These are phyloP conservation scores for Oscheius sp. DNA, from an alignment of 2,888 invertebrate genomes.

Conservation along the genomic window DNA sequence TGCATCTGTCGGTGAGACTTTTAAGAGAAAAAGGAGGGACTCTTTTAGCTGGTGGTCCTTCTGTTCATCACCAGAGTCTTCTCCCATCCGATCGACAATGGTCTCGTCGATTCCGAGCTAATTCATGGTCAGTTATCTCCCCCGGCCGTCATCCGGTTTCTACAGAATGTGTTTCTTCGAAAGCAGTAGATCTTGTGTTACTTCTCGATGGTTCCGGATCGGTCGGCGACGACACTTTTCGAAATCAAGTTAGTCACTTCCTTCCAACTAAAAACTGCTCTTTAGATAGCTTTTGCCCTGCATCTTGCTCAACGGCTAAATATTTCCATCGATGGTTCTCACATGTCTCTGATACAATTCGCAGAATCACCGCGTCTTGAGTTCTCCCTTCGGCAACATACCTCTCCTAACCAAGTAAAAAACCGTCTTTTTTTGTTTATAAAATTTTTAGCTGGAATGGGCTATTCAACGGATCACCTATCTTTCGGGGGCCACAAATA, in stretches of 20 bases:
- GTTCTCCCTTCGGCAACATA: conserved; percentile 66
- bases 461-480: conserved; percentile 66
- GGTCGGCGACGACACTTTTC: conserved; percentile 69
- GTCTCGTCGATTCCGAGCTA: conserved; percentile 66
- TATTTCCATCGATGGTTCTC: conserved; percentile 67
- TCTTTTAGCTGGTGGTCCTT: conserved; percentile 11
- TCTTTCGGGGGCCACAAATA: conserved; percentile 67
- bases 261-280: conserved; percentile 56
- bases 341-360: conserved; percentile 71
- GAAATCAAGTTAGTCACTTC: conserved; percentile 41
- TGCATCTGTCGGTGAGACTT: conserved; percentile 21
- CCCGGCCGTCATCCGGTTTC: no score
- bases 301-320: conserved; percentile 70
- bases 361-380: conserved; percentile 69
- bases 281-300: conserved; percentile 68
- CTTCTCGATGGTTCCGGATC: conserved; percentile 72
- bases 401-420: conserved; percentile 59
- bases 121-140: conserved; percentile 55
- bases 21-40: not conserved
- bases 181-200: conserved; percentile 71
- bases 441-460: conserved; percentile 58
- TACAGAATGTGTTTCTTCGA: conserved; percentile 64
- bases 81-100: conserved; percentile 64
- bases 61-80: not conserved
- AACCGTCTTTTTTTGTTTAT: not conserved